Evolutionary conservation across 1,140 invertebrate species (phyloP), one percentile per base, ranked within the genome.

Genomic region (Cheumatopsyche charites): DNA sequence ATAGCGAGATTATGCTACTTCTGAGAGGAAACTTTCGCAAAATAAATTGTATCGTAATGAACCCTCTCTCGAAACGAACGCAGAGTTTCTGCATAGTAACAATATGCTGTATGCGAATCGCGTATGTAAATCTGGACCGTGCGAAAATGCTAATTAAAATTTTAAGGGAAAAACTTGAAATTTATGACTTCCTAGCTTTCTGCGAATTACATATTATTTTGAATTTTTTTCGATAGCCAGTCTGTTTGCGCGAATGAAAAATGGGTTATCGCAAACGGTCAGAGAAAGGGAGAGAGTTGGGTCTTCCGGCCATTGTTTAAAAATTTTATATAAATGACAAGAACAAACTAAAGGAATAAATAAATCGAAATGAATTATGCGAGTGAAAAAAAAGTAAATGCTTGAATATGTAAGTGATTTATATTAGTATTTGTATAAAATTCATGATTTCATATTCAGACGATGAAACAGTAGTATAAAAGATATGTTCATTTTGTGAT

Each of bases 231-330:
- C 29, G 29, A 36, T 36, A 4, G 29, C 29, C 29, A 36, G 29
- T 36, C 29, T 36, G 29, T 36, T 36, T 17, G 19, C 15, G 47
- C 47, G 19, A 17, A 52, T 52, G 47, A 52, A 52, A 52, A 52
- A 52, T 52, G 47, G 47, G 47, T 15, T 52, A 17, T 52, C 47
- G n/a, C 19, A 17, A 13, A n/a, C n/a, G n/a, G n/a, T n/a, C n/a
- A n/a, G n/a, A n/a, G n/a, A n/a, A n/a, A n/a, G n/a, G n/a, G n/a
- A 52, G 47, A 52, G 47, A 52, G 47, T 52, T 19, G 19, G 47
- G 19, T 19, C 47, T 52, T 52, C 47, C 47, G 47, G n/a, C 19
- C 47, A 19, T 19, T 19, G 45, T 17, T n/a, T 17, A 19, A 17
- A 17, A 19, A 52, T 7, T 17, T 17, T 17, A 17, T 17, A 17